Base-by-base conservation (phyloP, 1,140 invertebrate genomes). In the Drosophila sp. region DNA sequence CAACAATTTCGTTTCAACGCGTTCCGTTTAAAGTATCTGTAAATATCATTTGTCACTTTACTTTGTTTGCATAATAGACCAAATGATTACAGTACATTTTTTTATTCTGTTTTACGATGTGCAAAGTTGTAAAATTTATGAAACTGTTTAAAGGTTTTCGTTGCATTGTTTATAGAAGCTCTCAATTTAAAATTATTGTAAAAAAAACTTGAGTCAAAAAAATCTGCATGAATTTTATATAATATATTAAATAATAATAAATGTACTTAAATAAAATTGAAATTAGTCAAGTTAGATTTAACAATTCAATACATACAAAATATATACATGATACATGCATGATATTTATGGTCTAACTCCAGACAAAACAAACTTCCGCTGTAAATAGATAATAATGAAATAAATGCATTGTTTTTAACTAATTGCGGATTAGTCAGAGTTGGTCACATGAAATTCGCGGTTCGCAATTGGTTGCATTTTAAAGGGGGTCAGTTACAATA, bases 1-100 rank as follows among this genome's bases (percentile, higher is more conserved):
- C 84, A 89, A 89, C 80, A 84, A 89, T 75, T 83, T 89, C 70
- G 69, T 80, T 80, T 89, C 50, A 83, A 25, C 40, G 40, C 56
- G 43, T 36, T 56, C 32, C 36, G 13, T 51, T 75, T 64, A 56
- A 45, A 69, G 56, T 59, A 50, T 72, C 72, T 76, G 82, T 87
- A 66, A 87, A 87, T 89, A 78, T 74, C 61, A 65, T 54, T 72
- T 74, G 67, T 72, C 78, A 76, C 59, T 63, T 70, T 59, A 21
- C 46, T 63, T 61, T 73, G 40, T 63, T 76, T 65, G 36, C 72
- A 67, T 76, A 67, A 67, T 56, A 46, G 16, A 61, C 16, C 57
- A 61, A 34, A 11, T 62, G 50, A 51, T 80, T 77, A 57, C 29
- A 34, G 40, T 57, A 45, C n/a, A 11, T 43, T 53, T 59, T 36